Percentiles rank a stretch among this genome's conserved stretches.
Conservation (phyloP, 2,113 vertebrate species). For the Phoenicopterus ruber region DNA sequence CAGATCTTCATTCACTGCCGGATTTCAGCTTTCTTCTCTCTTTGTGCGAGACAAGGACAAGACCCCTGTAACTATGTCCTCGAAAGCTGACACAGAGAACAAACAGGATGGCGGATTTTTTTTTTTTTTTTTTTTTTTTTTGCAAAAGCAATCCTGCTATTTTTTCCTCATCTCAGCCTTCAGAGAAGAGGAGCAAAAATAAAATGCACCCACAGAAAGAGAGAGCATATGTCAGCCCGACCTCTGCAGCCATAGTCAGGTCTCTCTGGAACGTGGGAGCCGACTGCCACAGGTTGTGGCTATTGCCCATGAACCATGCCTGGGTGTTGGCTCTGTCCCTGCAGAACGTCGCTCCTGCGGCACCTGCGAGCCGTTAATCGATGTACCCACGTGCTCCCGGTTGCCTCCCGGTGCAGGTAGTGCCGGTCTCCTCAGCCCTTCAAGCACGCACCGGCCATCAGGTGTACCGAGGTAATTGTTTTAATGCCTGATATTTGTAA, state of each 20-base stretch:
- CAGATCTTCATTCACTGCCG: neutral
- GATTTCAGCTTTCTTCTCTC: neutral
- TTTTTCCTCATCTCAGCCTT: neutral
- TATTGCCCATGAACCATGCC: rapidly evolving
- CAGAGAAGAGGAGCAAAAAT: neutral
- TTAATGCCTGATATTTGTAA: neutral
- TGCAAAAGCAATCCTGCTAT: neutral
- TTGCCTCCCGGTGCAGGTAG: neutral
- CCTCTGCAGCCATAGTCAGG: rapidly evolving
- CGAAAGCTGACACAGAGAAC: neutral
- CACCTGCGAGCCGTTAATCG: neutral
- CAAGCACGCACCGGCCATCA: neutral
- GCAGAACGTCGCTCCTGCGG: neutral
- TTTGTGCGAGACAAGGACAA: neutral
- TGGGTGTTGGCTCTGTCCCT: neutral
- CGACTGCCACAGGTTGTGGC: neutral
- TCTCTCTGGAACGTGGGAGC: neutral
- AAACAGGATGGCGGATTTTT: neutral
- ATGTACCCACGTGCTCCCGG: neutral
- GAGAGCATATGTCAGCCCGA: neutral
- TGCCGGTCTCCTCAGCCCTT: neutral
- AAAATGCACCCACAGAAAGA: neutral
- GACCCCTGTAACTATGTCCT: neutral
- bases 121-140: neutral
- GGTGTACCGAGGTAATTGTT: neutral